Conservation (phyloP, 1,140 invertebrate species). For the Euwallacea fornicatus region DNA sequence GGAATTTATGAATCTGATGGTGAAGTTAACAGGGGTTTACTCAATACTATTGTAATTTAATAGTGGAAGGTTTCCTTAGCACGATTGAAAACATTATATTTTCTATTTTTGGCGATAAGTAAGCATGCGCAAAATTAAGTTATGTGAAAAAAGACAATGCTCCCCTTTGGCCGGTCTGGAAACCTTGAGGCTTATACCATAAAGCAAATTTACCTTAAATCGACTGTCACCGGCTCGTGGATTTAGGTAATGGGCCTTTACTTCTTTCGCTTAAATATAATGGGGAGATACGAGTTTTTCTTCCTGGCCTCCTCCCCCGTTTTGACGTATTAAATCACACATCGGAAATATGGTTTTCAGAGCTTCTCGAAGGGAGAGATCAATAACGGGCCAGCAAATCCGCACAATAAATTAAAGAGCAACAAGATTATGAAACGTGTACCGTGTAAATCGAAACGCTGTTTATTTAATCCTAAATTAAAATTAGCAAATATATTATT, state of each 20-base stretch:
- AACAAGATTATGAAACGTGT: background rate
- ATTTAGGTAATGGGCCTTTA: conserved; percentile 26
- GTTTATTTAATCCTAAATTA: conserved; percentile 3
- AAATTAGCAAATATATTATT: conserved; percentile 2
- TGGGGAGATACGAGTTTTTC: conserved; percentile 20
- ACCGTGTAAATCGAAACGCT: background rate
- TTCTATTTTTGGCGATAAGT: too few species aligned
- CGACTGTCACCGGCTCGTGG: conserved; percentile 15
- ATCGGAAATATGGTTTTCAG: background rate
- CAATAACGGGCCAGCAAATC: too few species aligned
- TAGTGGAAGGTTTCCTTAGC: too few species aligned
- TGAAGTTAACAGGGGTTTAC: too few species aligned
- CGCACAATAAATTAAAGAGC: background rate
- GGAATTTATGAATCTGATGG: too few species aligned
- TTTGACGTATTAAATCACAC: conserved; percentile 6
- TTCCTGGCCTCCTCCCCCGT: background rate
- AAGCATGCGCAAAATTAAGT: background rate
- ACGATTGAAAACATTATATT: too few species aligned
- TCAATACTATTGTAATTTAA: too few species aligned
- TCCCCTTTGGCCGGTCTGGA: conserved; percentile 1
- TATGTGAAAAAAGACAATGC: background rate
- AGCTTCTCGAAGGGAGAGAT: too few species aligned
- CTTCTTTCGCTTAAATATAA: conserved; percentile 18
- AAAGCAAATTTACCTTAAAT: conserved; percentile 26
- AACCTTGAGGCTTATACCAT: conserved; percentile 3